These are phyloP conservation scores for Ditula angustiorana DNA, from an alignment of 2,888 invertebrate genomes.

Conservation along the genomic window DNA sequence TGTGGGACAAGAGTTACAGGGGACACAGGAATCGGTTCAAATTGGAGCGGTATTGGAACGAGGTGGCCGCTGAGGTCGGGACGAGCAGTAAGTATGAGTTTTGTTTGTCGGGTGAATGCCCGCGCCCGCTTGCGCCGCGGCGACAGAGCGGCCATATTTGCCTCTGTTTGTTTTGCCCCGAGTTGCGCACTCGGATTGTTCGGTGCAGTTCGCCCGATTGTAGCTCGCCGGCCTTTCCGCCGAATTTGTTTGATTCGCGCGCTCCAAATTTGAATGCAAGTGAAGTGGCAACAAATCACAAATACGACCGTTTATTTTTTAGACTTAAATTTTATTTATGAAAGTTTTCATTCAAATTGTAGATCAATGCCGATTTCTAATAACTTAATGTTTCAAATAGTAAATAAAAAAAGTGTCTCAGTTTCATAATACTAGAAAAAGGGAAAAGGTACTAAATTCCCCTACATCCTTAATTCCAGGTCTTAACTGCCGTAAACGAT, in stretches of 20 bases:
- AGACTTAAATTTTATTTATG: neutral
- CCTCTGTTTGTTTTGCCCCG: constrained; percentile 29
- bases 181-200: constrained; percentile 17
- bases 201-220: constrained; percentile 39
- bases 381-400: neutral
- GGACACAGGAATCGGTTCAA: constrained; percentile 79
- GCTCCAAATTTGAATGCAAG: constrained; percentile 28
- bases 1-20: constrained; percentile 79
- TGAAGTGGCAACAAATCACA: constrained; percentile 11
- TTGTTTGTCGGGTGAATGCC: constrained; percentile 58
- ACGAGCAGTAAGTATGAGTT: constrained; percentile 81
- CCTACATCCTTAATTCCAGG: constrained; percentile 58
- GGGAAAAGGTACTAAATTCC: neutral
- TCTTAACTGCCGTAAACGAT: constrained; percentile 77
- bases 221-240: constrained; percentile 21
- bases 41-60: constrained; percentile 80
- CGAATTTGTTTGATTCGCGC: constrained; percentile 37
- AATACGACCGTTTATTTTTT: neutral
- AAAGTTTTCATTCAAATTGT: neutral
- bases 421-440: too few relatives aligned
- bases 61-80: constrained; percentile 78
- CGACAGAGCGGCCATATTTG: constrained; percentile 47
- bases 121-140: constrained; percentile 44
- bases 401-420: too few relatives aligned
- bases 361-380: neutral